These are phyloP conservation scores for Phaonia tiefii DNA, from an alignment of 2,888 invertebrate genomes.

Conservation along the genomic window DNA sequence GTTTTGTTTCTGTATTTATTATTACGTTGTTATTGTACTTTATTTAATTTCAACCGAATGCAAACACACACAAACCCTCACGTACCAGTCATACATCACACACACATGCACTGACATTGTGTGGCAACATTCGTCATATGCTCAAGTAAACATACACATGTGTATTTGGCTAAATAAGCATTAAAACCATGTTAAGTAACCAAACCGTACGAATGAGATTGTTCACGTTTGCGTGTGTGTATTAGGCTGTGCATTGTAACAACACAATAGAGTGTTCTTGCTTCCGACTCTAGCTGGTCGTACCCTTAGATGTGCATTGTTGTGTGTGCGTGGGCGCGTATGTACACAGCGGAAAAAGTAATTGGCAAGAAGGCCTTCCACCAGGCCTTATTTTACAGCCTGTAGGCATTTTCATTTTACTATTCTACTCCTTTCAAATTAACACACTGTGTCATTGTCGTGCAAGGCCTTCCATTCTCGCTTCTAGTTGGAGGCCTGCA, in stretches of 20 bases:
- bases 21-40: too few relatives aligned
- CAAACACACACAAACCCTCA: background rate
- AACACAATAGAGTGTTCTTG: background rate
- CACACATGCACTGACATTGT: background rate
- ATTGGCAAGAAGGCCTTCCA: too few relatives aligned
- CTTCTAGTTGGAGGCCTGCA: too few relatives aligned
- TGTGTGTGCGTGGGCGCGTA: background rate
- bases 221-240: constrained; percentile 11
- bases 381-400: too few relatives aligned
- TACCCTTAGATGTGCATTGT: background rate
- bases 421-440: too few relatives aligned
- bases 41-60: too few relatives aligned
- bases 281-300: background rate
- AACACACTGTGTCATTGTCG: too few relatives aligned
- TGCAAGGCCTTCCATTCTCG: too few relatives aligned
- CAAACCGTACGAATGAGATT: constrained; percentile 9
- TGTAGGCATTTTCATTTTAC: too few relatives aligned
- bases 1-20: too few relatives aligned
- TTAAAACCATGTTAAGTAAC: constrained; percentile 33
- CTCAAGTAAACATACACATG: background rate
- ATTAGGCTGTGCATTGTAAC: constrained; percentile 36
- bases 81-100: too few relatives aligned
- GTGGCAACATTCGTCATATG: background rate
- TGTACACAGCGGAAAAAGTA: too few relatives aligned
- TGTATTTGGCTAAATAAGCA: constrained; percentile 26